Percentiles rank a stretch among this genome's conserved stretches.
Conservation (phyloP, 2,888 invertebrate genomes). For the Scaptomyza tumidula region DNA sequence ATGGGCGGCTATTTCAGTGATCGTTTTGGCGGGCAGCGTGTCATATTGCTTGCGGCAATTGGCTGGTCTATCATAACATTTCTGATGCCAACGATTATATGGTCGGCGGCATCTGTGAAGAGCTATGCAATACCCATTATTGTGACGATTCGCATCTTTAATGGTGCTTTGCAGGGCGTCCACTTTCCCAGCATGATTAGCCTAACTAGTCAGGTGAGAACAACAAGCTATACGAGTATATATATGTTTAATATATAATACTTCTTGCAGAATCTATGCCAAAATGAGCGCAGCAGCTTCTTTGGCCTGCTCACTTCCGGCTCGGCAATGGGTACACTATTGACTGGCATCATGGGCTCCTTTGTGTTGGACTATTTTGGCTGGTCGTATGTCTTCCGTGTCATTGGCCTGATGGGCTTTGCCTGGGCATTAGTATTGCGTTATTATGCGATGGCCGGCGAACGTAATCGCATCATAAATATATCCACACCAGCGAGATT, state of each 20-base stretch:
- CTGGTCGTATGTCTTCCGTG: constrained; percentile 88
- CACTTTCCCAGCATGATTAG: constrained; percentile 90
- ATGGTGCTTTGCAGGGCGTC: constrained; percentile 88
- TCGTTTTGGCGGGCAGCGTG: constrained; percentile 88
- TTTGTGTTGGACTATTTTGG: constrained; percentile 87
- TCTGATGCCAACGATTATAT: constrained; percentile 86
- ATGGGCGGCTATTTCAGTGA: constrained; percentile 87
- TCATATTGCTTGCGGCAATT: constrained; percentile 87
- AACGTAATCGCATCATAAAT: constrained; percentile 83
- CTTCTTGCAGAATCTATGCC: constrained; percentile 85
- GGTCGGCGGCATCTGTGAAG: constrained; percentile 81
- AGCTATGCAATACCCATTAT: constrained; percentile 86
- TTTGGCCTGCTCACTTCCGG: constrained; percentile 89
- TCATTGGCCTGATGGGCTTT: constrained; percentile 87
- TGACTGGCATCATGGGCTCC: constrained; percentile 89
- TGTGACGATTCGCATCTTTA: constrained; percentile 87
- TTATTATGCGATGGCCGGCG: constrained; percentile 85
- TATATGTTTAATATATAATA: not conserved
- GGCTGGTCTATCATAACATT: constrained; percentile 86
- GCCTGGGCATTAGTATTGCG: constrained; percentile 86
- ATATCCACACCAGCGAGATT: constrained; percentile 83
- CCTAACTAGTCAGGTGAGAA: constrained; percentile 86
- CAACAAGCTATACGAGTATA: not conserved
- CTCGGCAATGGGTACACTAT: constrained; percentile 87
- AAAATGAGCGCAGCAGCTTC: constrained; percentile 88